Evolutionary conservation across 2,797 vertebrate genomes (phyloP).

Genomic region (Enteromius argenteus): DNA sequence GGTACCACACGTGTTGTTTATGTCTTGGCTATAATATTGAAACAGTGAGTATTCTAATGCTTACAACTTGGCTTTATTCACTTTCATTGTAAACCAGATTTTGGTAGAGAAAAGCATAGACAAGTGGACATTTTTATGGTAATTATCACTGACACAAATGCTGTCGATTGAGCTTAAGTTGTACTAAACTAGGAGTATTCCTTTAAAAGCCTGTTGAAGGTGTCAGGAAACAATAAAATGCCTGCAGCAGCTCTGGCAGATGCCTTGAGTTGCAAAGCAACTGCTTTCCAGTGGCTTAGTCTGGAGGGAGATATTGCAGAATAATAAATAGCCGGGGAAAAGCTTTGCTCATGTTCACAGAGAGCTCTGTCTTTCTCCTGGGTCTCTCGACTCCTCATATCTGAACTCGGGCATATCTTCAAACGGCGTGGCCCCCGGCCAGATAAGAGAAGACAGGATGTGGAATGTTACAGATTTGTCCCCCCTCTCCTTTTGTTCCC

Average conservation of each 20-base stretch:
- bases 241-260: conserved; percentile 34
- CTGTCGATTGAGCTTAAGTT: not conserved
- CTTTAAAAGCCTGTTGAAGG: conserved; percentile 33
- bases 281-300: conserved; percentile 48
- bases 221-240: conserved; percentile 21
- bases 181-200: not conserved
- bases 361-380: conserved; percentile 42
- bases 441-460: conserved; percentile 65
- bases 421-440: conserved; percentile 55
- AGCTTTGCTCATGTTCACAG: conserved; percentile 37
- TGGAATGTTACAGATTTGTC: conserved; percentile 51
- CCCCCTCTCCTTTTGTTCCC: conserved; percentile 43
- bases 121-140: not conserved
- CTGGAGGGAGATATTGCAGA: conserved; percentile 38
- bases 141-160: conserved; percentile 1
- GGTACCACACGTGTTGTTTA: not conserved
- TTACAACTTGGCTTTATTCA: not conserved
- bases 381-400: conserved; percentile 57
- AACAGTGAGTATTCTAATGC: not conserved
- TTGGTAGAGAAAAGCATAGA: not conserved
- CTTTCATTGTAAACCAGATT: not conserved
- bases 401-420: conserved; percentile 52
- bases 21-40: not conserved
- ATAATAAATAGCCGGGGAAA: conserved; percentile 39
- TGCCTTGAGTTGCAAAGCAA: conserved; percentile 43